These are phyloP conservation scores for Aramus guarauna DNA, from an alignment of 2,113 vertebrate species.

Conservation along the genomic window DNA sequence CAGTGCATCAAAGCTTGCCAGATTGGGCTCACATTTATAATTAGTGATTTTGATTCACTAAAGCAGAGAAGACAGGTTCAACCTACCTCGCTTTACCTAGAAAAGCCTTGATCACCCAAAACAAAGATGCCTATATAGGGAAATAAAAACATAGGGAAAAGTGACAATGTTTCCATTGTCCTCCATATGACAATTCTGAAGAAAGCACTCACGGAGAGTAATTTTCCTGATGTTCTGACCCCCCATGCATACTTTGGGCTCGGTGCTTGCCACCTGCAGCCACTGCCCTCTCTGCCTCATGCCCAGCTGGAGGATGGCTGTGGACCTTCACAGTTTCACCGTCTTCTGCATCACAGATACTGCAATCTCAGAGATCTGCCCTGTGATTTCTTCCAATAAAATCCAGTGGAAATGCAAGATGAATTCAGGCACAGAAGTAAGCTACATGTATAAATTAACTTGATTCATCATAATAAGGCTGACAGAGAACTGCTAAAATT, in stretches of 20 bases:
- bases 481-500: conserved; percentile 4
- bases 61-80: not conserved
- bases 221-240: not conserved
- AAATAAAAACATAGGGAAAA: not conserved
- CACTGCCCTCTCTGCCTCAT: not conserved
- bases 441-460: not conserved
- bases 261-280: not conserved
- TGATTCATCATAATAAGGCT: conserved; percentile 27
- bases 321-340: not conserved
- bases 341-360: not conserved
- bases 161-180: rapidly evolving
- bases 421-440: conserved; percentile 21
- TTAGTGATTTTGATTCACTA: not conserved
- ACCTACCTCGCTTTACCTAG: not conserved
- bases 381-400: not conserved
- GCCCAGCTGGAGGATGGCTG: not conserved
- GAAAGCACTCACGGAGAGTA: not conserved
- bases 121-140: not conserved
- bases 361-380: not conserved
- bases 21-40: not conserved
- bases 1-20: not conserved
- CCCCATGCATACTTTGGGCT: rapidly evolving
- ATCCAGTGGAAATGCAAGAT: not conserved
- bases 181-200: not conserved
- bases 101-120: not conserved